phyloP scores from a whole-genome alignment of 2,797 vertebrate species.

The Ctenochaetus hawaiiensis region DNA sequence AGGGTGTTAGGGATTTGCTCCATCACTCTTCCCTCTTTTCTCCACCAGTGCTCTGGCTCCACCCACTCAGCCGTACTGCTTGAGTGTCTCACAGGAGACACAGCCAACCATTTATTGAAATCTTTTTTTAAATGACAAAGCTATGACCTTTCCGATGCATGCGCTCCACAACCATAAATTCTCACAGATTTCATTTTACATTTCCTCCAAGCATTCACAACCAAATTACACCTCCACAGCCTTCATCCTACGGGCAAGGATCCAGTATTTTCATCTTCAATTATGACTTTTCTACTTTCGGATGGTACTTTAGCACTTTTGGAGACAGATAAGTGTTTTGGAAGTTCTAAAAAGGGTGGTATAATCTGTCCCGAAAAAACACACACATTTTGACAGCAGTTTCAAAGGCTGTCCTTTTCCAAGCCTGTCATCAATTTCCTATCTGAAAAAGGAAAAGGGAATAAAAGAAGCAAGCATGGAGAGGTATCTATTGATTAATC shows the following conservation, averaged over 20 bases:
- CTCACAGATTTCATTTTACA: slow-evolving; percentile 80
- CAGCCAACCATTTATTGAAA: slow-evolving; percentile 78
- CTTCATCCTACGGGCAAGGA: slow-evolving; percentile 57
- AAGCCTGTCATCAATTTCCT: slow-evolving; percentile 66
- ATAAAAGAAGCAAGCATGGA: slow-evolving; percentile 51
- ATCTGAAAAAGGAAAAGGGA: slow-evolving; percentile 54
- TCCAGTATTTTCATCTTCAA: slow-evolving; percentile 69
- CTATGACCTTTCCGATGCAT: slow-evolving; percentile 78
- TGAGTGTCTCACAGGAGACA: slow-evolving; percentile 61
- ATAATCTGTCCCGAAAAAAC: slow-evolving; percentile 62
- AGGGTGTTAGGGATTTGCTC: slow-evolving; percentile 68
- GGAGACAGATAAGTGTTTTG: slow-evolving; percentile 55
- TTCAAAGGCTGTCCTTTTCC: slow-evolving; percentile 70
- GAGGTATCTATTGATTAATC: slow-evolving; percentile 76
- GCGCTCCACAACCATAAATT: slow-evolving; percentile 73
- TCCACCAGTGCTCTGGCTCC: slow-evolving; percentile 52
- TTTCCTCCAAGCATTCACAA: slow-evolving; percentile 77
- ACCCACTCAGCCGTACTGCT: slow-evolving; percentile 62
- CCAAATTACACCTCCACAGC: slow-evolving; percentile 74
- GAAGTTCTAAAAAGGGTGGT: slow-evolving; percentile 50
- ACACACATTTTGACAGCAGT: slow-evolving; percentile 63
- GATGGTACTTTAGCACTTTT: slow-evolving; percentile 56
- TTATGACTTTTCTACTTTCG: slow-evolving; percentile 61
- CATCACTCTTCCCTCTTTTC: slow-evolving; percentile 67
- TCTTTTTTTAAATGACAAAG: slow-evolving; percentile 80